Conservation (phyloP, 2,797 vertebrate species). For the Sylvia borin region DNA sequence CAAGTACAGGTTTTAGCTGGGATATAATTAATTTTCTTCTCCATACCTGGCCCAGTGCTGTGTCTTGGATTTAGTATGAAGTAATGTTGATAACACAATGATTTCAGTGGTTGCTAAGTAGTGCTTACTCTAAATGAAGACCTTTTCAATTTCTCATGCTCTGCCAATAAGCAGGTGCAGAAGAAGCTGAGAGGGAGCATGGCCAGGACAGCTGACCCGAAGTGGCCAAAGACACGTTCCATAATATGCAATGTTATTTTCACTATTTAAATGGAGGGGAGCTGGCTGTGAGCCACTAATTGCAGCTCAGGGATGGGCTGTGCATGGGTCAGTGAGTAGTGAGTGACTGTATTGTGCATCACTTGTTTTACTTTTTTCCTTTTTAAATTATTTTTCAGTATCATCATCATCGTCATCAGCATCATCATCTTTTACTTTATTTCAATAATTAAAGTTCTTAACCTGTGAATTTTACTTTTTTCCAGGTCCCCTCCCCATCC, state of each 20-base stretch:
- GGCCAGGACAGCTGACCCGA: background rate
- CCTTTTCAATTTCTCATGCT: background rate
- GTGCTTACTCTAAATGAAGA: background rate
- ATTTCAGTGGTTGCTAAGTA: background rate
- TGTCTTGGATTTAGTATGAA: background rate
- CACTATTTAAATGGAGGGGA: background rate
- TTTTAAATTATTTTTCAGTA: background rate
- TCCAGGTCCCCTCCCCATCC: background rate
- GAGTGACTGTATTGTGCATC: background rate
- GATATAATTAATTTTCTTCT: background rate
- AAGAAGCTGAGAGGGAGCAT: background rate
- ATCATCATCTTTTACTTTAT: background rate
- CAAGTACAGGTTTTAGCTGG: background rate
- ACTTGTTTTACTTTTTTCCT: background rate
- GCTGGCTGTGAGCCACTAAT: fast-evolving
- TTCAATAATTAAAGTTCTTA: background rate
- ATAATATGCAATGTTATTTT: background rate
- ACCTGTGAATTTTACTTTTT: background rate
- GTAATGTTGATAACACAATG: background rate
- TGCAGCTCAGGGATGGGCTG: background rate
- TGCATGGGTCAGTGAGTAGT: background rate
- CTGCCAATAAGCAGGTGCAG: background rate
- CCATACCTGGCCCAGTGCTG: background rate
- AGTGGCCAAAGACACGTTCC: background rate
- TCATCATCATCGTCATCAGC: background rate